Base-by-base conservation (phyloP, 2,113 vertebrate species). In the Clarias magur region DNA sequence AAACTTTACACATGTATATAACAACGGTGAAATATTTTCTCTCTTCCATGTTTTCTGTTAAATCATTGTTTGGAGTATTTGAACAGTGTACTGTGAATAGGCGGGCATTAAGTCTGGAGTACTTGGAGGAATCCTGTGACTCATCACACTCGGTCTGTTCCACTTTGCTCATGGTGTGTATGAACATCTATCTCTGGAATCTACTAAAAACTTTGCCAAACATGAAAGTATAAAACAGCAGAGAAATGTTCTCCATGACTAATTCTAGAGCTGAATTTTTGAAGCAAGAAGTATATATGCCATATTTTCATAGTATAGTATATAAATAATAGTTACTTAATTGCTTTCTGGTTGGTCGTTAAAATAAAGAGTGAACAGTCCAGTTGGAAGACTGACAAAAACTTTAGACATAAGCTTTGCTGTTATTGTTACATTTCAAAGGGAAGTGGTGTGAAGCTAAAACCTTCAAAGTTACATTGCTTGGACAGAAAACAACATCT, bases 401-500 rank as follows among this genome's bases (percentile, higher is more conserved):
- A 27, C 53, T 73, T 48, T 56, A 30, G 65, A 75, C 73, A 57
- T 38, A 76, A 76, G 27, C 23, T 19, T 38, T 67, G 73, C n/a
- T 30, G 16, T 65, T 25, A 16, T 65, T 79, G 48, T 42, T 67
- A 54, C 25, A 23, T 67, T 63, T 10, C 56, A 75, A 85, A 16
- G 38, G 23, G 38, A 67, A 48, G 42, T 13, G 15, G 42, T 68
- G 62, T 57, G 38, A 80, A 80, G 62, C 21, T 38, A 76, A 65
- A 76, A 25, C 42, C 62, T 79, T 48, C 42, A 38, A 53, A 25
- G 34, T 30, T 11, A 53, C n/a, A 25, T 57, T 60, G 65, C 78
- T 83, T 84, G 19, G n/a, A 59, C 38, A 87, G 59, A 83, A 85
- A 89, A 76, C 42, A 53, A 48, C 1, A n/a, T n/a, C n/a, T n/a